These are phyloP conservation scores for Euleptes europaea DNA, from an alignment of 2,113 vertebrate species.

Conservation along the genomic window DNA sequence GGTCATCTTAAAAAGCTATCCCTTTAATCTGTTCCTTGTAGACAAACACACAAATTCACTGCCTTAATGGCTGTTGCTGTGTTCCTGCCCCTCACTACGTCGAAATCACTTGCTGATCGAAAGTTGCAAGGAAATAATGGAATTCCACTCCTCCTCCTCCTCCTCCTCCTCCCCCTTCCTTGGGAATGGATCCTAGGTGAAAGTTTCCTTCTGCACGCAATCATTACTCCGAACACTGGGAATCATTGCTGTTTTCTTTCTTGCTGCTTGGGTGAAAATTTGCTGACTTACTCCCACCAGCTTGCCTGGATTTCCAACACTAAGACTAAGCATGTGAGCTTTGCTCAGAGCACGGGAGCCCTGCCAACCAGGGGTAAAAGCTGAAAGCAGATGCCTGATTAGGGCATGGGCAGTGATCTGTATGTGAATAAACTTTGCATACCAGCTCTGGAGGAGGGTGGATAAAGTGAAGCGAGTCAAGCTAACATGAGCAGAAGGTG, in stretches of 20 bases:
- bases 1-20: slow-evolving; percentile 38
- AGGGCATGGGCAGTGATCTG: slow-evolving; percentile 25
- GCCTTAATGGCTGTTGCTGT: slow-evolving; percentile 45
- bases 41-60: slow-evolving; percentile 52
- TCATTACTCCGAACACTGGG: slow-evolving; percentile 58
- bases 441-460: slow-evolving; percentile 18
- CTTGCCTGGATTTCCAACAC: slow-evolving; percentile 53
- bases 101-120: slow-evolving; percentile 53
- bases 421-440: slow-evolving; percentile 34
- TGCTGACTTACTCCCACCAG: slow-evolving; percentile 66
- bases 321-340: slow-evolving; percentile 8
- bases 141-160: neutral
- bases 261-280: slow-evolving; percentile 64
- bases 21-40: slow-evolving; percentile 69
- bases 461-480: neutral
- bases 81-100: slow-evolving; percentile 51
- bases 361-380: slow-evolving; percentile 31
- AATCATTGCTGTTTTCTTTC: slow-evolving; percentile 54
- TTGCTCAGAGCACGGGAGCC: neutral
- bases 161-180: slow-evolving; percentile 41
- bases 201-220: slow-evolving; percentile 30
- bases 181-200: slow-evolving; percentile 58
- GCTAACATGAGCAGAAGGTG: neutral
- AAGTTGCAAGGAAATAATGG: slow-evolving; percentile 38
- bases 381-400: slow-evolving; percentile 41